Percentiles rank a stretch among this genome's conserved stretches.
Conservation (phyloP, 35 echinoderm and acorn worm genomes). For the Heliocidaris erythrogramma region DNA sequence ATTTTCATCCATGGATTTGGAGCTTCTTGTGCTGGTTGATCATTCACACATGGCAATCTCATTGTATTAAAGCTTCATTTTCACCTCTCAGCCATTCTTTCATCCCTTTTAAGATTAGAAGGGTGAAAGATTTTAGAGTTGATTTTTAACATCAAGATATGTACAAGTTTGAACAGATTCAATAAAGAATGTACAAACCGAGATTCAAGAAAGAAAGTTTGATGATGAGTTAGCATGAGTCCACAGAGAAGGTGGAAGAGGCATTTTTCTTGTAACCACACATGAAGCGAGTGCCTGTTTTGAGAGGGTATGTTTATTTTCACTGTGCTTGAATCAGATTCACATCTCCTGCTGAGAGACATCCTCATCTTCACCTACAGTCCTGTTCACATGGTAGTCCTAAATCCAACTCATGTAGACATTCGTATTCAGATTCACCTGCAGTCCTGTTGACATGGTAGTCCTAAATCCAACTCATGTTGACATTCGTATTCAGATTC, state of each 20-base stretch:
- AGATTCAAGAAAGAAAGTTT: neutral
- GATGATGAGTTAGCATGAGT: neutral
- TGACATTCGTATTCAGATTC: too few species aligned
- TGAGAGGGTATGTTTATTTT: constrained; percentile 33
- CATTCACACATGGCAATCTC: constrained; percentile 10
- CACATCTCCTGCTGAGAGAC: constrained; percentile 18
- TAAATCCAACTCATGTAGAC: neutral
- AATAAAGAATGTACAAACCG: neutral
- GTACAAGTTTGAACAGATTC: neutral
- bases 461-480: neutral
- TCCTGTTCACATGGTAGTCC: neutral
- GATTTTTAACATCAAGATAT: neutral
- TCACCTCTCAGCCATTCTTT: neutral
- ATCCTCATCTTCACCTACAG: neutral
- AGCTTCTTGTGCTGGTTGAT: neutral
- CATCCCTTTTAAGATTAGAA: neutral
- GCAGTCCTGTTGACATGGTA: neutral
- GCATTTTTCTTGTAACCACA: neutral
- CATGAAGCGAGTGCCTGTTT: constrained; percentile 32
- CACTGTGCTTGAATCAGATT: constrained; percentile 29
- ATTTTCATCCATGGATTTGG: constrained; percentile 4
- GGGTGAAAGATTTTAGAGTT: neutral
- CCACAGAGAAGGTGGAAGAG: neutral
- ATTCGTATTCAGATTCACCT: neutral
- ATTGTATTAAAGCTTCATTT: neutral